phyloP scores from a whole-genome alignment of 2,888 invertebrate genomes.

The Hyalella azteca region DNA sequence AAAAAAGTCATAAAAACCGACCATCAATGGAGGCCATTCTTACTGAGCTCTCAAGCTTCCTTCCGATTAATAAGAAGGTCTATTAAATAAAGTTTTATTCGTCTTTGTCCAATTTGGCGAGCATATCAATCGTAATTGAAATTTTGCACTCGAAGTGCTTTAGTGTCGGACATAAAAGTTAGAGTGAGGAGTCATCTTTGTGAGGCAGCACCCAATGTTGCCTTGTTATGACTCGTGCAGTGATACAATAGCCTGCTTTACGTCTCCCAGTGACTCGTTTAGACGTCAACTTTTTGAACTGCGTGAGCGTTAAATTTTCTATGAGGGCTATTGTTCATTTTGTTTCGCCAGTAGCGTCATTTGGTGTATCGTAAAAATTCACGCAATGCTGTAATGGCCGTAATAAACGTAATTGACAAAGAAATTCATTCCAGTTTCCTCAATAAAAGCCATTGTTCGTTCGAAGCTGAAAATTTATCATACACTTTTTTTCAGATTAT shows the following conservation, averaged over 20 bases:
- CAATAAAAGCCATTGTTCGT: too few species aligned
- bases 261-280: constrained; percentile 9
- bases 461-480: too few species aligned
- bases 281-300: constrained; percentile 34
- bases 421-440: too few species aligned
- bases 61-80: constrained; percentile 18
- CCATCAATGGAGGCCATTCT: neutral
- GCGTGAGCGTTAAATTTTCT: constrained; percentile 35
- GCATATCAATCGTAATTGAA: constrained; percentile 35
- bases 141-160: constrained; percentile 33
- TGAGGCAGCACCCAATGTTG: constrained; percentile 20
- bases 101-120: constrained; percentile 20
- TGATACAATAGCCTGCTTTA: constrained; percentile 8
- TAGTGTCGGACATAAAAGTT: constrained; percentile 23
- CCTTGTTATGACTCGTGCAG: neutral
- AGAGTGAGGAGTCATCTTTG: constrained; percentile 17
- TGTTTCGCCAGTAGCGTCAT: constrained; percentile 1
- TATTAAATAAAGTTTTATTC: constrained; percentile 36
- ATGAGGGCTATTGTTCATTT: constrained; percentile 30
- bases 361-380: constrained; percentile 33
- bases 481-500: too few species aligned
- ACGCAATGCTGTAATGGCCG: neutral
- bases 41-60: neutral
- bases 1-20: neutral
- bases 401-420: constrained; percentile 12